A percentile compares a stretch with the other conserved stretches of the same genome.
These are phyloP conservation scores for Mycteria americana DNA, from an alignment of 2,797 vertebrate genomes.

Conservation along the genomic window DNA sequence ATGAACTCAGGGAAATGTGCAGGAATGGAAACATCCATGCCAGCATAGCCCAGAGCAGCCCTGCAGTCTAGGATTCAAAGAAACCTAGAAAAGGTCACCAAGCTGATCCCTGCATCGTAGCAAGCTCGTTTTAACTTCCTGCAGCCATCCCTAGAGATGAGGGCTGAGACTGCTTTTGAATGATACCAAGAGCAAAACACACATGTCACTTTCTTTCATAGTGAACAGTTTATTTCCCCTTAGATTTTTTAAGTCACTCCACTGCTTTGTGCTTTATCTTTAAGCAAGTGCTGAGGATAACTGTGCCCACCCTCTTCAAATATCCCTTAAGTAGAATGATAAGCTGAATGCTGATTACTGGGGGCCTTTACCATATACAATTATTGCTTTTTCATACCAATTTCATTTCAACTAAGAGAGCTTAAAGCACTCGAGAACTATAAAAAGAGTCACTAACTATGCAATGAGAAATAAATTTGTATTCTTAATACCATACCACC, in stretches of 20 bases:
- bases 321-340: neutral
- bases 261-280: neutral
- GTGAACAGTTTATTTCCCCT: neutral
- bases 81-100: slow-evolving; percentile 1
- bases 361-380: neutral
- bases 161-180: neutral
- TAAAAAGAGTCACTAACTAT: neutral
- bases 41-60: neutral
- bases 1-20: neutral
- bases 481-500: slow-evolving; percentile 11
- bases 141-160: neutral
- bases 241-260: neutral
- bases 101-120: neutral
- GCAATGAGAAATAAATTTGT: slow-evolving; percentile 26
- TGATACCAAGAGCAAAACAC: neutral
- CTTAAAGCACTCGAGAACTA: slow-evolving; percentile 7
- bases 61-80: neutral
- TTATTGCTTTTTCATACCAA: neutral
- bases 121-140: neutral
- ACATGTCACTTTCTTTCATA: neutral
- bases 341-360: neutral
- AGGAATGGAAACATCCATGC: neutral
- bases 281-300: neutral
- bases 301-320: neutral
- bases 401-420: slow-evolving; percentile 18